Evolutionary conservation across 2,888 invertebrate species (phyloP), one percentile per base, ranked within the genome.

Genomic region (Pogonocherus hispidulus): DNA sequence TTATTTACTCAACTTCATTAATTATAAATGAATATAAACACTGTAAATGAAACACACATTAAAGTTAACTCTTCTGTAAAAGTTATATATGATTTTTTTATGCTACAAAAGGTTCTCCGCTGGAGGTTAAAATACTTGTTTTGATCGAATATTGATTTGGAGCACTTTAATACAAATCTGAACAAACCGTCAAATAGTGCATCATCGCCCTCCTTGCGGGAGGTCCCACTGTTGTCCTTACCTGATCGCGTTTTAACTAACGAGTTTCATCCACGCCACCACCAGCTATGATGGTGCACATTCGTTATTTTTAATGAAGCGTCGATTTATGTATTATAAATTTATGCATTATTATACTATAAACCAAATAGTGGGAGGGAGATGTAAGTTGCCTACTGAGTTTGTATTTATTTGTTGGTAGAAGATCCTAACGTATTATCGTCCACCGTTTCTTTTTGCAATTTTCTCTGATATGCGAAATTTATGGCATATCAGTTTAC

Each of bases 241-340:
- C 64, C 76, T 66, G 64, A 63, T 70, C 70, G 69, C 63, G 71
- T 71, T n/a, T n/a, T 77, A 75, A 78, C 74, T 76, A 78, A 78
- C 77, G 78, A 76, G 75, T 66, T 63, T 51, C 66, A 73, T 65
- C 76, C 78, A 78, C 78, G 78, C 76, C 72, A 76, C 65, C 62
- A 22, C 47, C 47, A 47, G 35, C 35, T 47, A 59, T 11, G 59
- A 59, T 32, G 59, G 51, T 63, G 67, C 73, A 76, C 78, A 75
- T 80, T 81, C 77, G 76, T 80, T 80, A 81, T 79, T 80, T 80
- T 80, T 80, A 80, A 80, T 79, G 78, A 80, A 76, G 74, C 75
- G 73, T 77, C 74, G 77, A 79, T 80, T 79, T 79, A 79, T 78
- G 72, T n/a, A 41, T 41, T 41, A 72, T 76, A 35, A 19, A 59